Evolutionary conservation across 2,888 invertebrate genomes (phyloP).

Genomic region (Epirrhoe tristata): DNA sequence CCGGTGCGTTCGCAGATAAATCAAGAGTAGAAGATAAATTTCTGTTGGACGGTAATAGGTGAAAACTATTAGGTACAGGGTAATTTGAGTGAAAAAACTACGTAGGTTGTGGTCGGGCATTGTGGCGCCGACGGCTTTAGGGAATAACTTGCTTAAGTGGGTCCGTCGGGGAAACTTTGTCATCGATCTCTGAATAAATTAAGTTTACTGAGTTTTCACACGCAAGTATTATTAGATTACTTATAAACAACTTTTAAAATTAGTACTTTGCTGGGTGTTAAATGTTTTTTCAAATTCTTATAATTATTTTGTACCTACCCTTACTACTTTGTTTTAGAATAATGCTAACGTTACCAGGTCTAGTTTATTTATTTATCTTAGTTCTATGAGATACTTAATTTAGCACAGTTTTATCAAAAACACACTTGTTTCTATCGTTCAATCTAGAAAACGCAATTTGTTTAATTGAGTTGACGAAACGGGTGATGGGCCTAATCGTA

Average conservation of each 20-base stretch:
- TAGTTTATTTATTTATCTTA: too few relatives aligned
- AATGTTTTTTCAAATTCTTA: background rate
- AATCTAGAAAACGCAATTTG: conserved; percentile 45
- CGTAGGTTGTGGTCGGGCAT: conserved; percentile 56
- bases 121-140: conserved; percentile 43
- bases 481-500: conserved; percentile 51
- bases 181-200: conserved; percentile 46
- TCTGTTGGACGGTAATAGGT: conserved; percentile 80
- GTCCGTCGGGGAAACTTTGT: conserved; percentile 44
- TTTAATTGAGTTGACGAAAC: conserved; percentile 53
- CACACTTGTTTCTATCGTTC: conserved; percentile 32
- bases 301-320: background rate
- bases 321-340: background rate
- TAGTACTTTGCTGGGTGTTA: background rate
- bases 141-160: conserved; percentile 43
- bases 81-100: conserved; percentile 67
- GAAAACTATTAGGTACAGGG: conserved; percentile 82
- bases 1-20: conserved; percentile 79
- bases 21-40: conserved; percentile 84
- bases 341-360: too few relatives aligned
- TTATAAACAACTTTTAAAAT: background rate
- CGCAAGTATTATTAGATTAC: conserved; percentile 10
- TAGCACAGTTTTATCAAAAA: background rate
- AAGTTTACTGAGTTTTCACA: conserved; percentile 39
- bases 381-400: background rate